Conservation (phyloP, 2,888 invertebrate genomes). For the Epistrophe grossulariae region DNA sequence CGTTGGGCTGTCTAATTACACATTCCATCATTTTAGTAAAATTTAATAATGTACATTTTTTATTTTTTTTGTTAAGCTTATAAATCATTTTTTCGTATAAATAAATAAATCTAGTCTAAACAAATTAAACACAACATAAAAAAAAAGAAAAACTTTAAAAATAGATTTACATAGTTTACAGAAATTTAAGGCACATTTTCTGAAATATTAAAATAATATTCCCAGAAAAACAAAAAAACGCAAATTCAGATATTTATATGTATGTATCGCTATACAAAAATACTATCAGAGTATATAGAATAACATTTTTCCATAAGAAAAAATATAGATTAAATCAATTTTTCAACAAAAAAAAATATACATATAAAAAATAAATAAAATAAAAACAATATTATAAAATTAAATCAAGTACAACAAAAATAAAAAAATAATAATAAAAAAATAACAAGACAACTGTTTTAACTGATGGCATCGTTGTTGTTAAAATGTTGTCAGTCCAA, state of each 20-base stretch:
- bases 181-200: slow-evolving; percentile 76
- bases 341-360: not conserved
- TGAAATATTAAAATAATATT: slow-evolving; percentile 75
- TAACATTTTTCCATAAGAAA: slow-evolving; percentile 5
- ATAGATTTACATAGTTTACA: slow-evolving; percentile 67
- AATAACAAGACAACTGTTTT: slow-evolving; percentile 38
- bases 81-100: slow-evolving; percentile 38
- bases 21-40: slow-evolving; percentile 58
- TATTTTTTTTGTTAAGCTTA: slow-evolving; percentile 22
- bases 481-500: slow-evolving; percentile 67
- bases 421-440: slow-evolving; percentile 11
- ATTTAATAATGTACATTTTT: slow-evolving; percentile 68
- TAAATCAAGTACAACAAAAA: slow-evolving; percentile 9
- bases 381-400: slow-evolving; percentile 10
- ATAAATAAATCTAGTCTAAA: slow-evolving; percentile 17
- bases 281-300: slow-evolving; percentile 15
- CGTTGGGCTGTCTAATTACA: slow-evolving; percentile 74
- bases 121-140: slow-evolving; percentile 20
- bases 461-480: slow-evolving; percentile 44
- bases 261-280: not conserved
- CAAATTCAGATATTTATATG: not conserved
- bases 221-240: slow-evolving; percentile 65
- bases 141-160: slow-evolving; percentile 11
- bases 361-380: not conserved
- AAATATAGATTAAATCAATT: slow-evolving; percentile 1